Evolutionary conservation across 2,888 invertebrate species (phyloP).

Genomic region (Nomada goodeniana): DNA sequence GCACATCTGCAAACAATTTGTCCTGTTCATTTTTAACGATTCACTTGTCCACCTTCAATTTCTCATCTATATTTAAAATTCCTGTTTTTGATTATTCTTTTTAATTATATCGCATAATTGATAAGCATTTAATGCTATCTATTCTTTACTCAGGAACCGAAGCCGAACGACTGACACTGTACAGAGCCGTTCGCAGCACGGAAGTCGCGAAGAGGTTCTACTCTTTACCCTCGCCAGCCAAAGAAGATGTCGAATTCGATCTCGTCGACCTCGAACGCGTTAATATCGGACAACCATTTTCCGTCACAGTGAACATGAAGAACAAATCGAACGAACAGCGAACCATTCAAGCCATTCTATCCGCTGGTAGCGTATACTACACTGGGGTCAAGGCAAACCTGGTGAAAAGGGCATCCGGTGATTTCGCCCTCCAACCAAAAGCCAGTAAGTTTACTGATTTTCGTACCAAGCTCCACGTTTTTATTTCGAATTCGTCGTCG

Average conservation of each 20-base stretch:
- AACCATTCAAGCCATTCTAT: slow-evolving; percentile 88
- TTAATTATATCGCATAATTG: too few species aligned
- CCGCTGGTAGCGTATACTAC: slow-evolving; percentile 90
- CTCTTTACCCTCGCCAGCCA: slow-evolving; percentile 86
- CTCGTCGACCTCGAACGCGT: slow-evolving; percentile 89
- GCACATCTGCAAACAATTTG: not conserved
- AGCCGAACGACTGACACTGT: slow-evolving; percentile 90
- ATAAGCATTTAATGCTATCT: not conserved
- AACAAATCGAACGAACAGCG: slow-evolving; percentile 87
- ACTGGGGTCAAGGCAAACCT: slow-evolving; percentile 90
- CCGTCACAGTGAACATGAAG: slow-evolving; percentile 88
- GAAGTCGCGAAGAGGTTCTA: slow-evolving; percentile 89
- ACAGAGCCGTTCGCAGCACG: slow-evolving; percentile 90
- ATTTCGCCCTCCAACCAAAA: slow-evolving; percentile 87
- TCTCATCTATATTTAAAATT: not conserved
- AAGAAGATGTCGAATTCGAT: slow-evolving; percentile 88
- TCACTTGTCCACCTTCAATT: not conserved
- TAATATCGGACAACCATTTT: slow-evolving; percentile 89
- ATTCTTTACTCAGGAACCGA: slow-evolving; percentile 85
- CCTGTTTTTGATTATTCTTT: too few species aligned
- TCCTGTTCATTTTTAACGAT: not conserved
- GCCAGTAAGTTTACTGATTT: slow-evolving; percentile 85
- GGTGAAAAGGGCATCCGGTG: slow-evolving; percentile 89
- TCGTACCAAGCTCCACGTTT: not conserved
- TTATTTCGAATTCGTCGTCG: not conserved